phyloP scores from a whole-genome alignment of 2,888 invertebrate genomes.

The Suillia variegata region DNA sequence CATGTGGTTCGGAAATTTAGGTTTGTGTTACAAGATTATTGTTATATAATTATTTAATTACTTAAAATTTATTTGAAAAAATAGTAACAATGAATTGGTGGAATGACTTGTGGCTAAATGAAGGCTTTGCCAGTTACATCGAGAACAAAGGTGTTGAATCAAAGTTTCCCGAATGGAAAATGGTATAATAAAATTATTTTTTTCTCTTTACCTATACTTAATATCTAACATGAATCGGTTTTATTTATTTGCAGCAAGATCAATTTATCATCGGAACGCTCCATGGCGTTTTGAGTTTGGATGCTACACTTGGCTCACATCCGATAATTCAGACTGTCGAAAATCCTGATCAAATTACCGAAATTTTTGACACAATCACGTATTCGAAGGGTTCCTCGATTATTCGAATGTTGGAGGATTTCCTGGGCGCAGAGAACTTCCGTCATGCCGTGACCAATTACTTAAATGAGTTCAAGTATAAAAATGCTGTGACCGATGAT shows the following conservation, averaged over 20 bases:
- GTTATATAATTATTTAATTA: neutral
- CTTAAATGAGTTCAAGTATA: constrained; percentile 72
- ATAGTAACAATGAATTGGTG: constrained; percentile 91
- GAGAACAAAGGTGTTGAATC: constrained; percentile 77
- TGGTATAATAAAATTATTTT: constrained; percentile 65
- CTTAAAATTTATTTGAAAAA: too few species aligned
- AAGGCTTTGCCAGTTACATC: constrained; percentile 93
- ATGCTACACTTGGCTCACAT: constrained; percentile 83
- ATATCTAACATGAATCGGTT: neutral
- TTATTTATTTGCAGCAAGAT: constrained; percentile 67
- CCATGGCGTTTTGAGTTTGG: constrained; percentile 74
- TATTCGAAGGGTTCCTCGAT: constrained; percentile 91
- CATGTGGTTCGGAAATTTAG: constrained; percentile 92
- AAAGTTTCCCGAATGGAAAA: constrained; percentile 78
- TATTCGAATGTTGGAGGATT: constrained; percentile 86
- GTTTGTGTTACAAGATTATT: constrained; percentile 65
- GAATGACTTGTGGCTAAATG: constrained; percentile 93
- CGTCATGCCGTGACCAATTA: constrained; percentile 76
- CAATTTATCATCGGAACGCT: constrained; percentile 76
- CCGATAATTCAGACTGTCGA: constrained; percentile 85
- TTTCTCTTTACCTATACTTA: neutral
- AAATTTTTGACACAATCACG: constrained; percentile 89
- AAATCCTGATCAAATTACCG: constrained; percentile 89
- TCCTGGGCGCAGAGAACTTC: constrained; percentile 73
- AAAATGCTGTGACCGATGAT: constrained; percentile 81